Base-by-base conservation (phyloP, 1,140 invertebrate species). In the Ostrea edulis region DNA sequence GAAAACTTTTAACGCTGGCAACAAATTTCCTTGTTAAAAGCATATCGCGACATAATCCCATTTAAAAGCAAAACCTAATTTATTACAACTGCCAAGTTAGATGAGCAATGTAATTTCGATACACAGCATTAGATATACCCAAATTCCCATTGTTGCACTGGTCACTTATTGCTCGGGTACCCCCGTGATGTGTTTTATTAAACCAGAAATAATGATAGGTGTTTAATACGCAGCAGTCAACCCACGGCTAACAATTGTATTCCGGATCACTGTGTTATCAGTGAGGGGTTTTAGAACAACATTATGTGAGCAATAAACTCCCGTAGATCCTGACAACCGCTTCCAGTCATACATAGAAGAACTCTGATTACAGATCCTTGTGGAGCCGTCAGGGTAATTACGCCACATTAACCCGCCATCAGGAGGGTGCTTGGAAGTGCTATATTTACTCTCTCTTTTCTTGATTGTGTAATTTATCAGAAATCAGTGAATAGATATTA, bases 31-130 rank as follows among this genome's bases (percentile, higher is more conserved):
- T 77, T 77, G 68, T 77, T 77, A 77, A 77, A 77, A 77, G 68
- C 68, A 77, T 77, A 77, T 77, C 68, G 68, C 68, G 68, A 77
- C 68, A 77, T 77, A 77, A 77, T 77, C 68, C 68, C 68, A 77
- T 77, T 77, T 77, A 77, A 77, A 77, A 77, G 68, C 68, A 77
- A 77, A 77, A 77, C 25, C 68, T 35, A 77, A 77, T 77, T 77
- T 29, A 77, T 77, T 77, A 77, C 68, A 77, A 77, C 68, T 77
- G 68, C 68, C 68, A 77, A 29, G 68, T 77, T 77, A 77, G 68
- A 77, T 77, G 68, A 77, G 68, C 68, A 77, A 77, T 77, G 68
- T 77, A 44, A 77, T 77, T 77, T 77, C 68, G 68, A 77, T 77
- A 77, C 68, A 77, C 25, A 77, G 68, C 22, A 77, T 77, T 77